Percentiles rank a stretch among this genome's conserved stretches.
These are phyloP conservation scores for Xenops minutus DNA, from an alignment of 2,797 vertebrate species.

Conservation along the genomic window DNA sequence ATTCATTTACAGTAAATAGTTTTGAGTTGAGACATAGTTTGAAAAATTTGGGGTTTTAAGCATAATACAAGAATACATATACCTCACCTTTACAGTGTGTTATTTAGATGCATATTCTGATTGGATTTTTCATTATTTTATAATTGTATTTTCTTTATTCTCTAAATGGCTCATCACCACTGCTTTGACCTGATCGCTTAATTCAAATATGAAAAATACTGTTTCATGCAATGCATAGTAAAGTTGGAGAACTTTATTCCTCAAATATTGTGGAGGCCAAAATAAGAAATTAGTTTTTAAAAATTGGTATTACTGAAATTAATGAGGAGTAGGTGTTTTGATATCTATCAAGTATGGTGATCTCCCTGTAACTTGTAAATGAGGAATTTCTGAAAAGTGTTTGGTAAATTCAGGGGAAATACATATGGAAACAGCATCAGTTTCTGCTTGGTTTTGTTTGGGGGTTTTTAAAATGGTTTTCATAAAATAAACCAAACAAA, in stretches of 20 bases:
- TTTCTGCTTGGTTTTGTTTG: not conserved
- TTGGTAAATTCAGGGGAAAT: not conserved
- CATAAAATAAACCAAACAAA: not conserved
- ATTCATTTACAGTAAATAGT: not conserved
- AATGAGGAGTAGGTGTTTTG: not conserved
- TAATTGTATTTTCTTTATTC: not conserved
- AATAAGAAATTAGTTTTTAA: not conserved
- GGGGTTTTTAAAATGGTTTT: not conserved
- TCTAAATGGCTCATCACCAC: not conserved
- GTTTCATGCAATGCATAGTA: not conserved
- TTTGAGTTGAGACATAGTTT: not conserved
- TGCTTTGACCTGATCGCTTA: not conserved
- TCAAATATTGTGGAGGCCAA: not conserved
- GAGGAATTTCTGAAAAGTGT: not conserved
- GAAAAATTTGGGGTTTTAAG: not conserved
- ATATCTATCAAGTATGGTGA: not conserved
- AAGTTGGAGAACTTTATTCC: not conserved
- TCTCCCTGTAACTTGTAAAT: not conserved
- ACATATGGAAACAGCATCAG: not conserved
- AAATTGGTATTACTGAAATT: not conserved
- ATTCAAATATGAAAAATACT: not conserved
- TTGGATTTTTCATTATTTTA: not conserved
- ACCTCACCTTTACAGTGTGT: not conserved
- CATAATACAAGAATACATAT: not conserved
- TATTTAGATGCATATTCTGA: not conserved